Conservation (phyloP, 2,888 invertebrate genomes). For the Nebria salina region DNA sequence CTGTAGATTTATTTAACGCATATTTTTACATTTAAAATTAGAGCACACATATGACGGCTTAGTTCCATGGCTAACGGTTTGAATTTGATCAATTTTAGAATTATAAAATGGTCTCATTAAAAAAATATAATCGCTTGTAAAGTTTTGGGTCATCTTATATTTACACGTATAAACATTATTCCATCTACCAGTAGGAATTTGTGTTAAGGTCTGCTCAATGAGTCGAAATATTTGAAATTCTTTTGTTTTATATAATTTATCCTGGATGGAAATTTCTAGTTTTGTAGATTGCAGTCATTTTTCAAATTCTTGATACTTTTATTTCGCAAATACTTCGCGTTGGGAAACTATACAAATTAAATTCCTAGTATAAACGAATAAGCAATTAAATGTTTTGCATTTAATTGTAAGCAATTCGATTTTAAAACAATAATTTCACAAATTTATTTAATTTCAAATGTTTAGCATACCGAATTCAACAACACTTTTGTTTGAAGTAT, state of each 20-base stretch:
- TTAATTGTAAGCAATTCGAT: neutral
- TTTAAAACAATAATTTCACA: neutral
- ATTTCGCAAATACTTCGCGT: neutral
- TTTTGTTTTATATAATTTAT: constrained; percentile 14
- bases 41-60: no score
- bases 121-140: neutral
- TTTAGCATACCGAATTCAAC: neutral
- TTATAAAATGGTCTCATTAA: no score
- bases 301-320: constrained; percentile 11
- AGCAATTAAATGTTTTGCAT: constrained; percentile 7
- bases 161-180: no score
- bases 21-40: neutral
- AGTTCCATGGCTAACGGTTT: no score
- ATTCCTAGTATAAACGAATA: constrained; percentile 4
- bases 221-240: constrained; percentile 8
- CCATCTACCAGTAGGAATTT: neutral
- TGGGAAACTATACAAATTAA: constrained; percentile 18
- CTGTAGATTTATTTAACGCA: neutral
- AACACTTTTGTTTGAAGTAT: no score
- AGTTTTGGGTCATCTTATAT: neutral
- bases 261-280: neutral
- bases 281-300: constrained; percentile 12
- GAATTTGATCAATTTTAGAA: no score
- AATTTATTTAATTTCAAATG: neutral
- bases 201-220: neutral